Evolutionary conservation across 2,113 vertebrate species (phyloP), one percentile per base, ranked within the genome.

Genomic region (Aspidoscelis tigris): DNA sequence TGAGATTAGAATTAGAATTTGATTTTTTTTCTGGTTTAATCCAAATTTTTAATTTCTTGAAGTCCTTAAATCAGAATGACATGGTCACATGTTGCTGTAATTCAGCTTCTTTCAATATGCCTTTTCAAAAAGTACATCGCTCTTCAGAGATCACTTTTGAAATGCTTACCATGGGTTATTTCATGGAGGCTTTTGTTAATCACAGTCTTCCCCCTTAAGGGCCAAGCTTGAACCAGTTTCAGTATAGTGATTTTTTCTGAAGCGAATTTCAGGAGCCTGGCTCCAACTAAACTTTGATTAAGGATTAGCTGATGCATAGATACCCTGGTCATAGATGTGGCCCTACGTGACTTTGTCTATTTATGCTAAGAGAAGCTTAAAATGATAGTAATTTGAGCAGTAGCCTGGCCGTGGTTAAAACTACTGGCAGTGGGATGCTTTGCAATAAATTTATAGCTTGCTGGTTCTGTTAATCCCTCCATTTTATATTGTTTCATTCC

Each of bases 161-260:
- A 5, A 26, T 65, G 66, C 33, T 77, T 41, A 58, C 5, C 26
- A 22, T 64, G 72, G 53, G n/a, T 69, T 64, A 74, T n/a, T 76
- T 80, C 33, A 33, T 84, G 65, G 26, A 39, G 18, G 33, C 75
- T 65, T 78, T 78, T 65, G 75, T 68, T 82, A 82, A 78, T 66
- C 72, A 12, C 33, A 58, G 43, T 10, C 81, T 66, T 87, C 55
- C 53, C 12, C 47, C 44, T 21, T 39, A 64, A 11, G 68, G 33
- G n/a, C 11, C 14, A 5, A 74, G 11, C 21, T 55, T 50, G 39
- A 20, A 24, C 41, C 20, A 12, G 12, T 68, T 80, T 12, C 55
- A 41, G n/a, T 71, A 26, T 47, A 61, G 26, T 55, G 80, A 14
- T n/a, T 26, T 24, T 26, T 47, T 79, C 65, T 65, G 43, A 84